Base-by-base conservation (phyloP, 2,113 vertebrate species). In the Procavia capensis region DNA sequence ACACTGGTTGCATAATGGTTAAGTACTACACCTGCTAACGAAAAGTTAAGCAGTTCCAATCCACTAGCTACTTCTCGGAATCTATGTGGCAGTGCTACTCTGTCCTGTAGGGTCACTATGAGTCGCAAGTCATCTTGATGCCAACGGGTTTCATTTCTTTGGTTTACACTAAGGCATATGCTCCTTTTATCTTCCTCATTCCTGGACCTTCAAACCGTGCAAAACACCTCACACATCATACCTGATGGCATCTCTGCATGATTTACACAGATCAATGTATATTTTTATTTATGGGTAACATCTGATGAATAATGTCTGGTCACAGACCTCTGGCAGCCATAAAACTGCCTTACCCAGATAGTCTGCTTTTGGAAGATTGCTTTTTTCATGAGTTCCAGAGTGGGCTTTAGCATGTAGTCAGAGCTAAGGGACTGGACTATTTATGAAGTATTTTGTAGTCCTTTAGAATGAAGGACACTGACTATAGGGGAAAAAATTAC, bases 401-500 rank as follows among this genome's bases (percentile, higher is more conserved):
- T 61, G 1, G 75, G 9, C 74, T 78, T 79, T 4, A 68, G 9
- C 25, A 80, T 9, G 43, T 36, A 61, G 9, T 74, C 6, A 13
- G 27, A 31, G 14, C 43, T 47, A 81, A 47, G 5, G 19, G 41
- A 64, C 29, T 31, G 22, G 27, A 64, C 76, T 45, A 39, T 72
- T 87, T 70, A 34, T 63, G 57, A 90, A 7, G 80, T 84, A 75
- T 59, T 94, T 57, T 80, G 1, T 59, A 90, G 72, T 96, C 92
- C 78, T 91, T 92, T 45, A 4, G 17, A 14, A 81, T 43, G 14
- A 70, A 94, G 41, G 24, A 2, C 1, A 45, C 22, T 85, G 24
- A 81, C 20, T 84, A 16, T 29, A 81, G 66, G 36, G 36, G 82
- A 86, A 47, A 88, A 64, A 24, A 61, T 80, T 47, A 94, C 17